phyloP scores from a whole-genome alignment of 2,888 invertebrate genomes.

The Sarcophaga subvicina region DNA sequence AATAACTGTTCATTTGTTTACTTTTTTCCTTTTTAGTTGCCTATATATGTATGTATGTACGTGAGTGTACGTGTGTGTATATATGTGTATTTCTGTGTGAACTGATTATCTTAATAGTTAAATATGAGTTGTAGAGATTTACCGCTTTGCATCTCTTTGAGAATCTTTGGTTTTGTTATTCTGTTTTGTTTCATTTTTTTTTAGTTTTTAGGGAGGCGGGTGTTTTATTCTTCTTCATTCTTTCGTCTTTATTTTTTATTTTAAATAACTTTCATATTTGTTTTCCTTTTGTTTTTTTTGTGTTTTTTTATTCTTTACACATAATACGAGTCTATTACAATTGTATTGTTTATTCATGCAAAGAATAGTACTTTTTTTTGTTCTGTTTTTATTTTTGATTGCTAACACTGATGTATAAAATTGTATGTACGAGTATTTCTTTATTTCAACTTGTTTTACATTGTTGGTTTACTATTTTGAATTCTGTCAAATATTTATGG shows the following conservation, averaged over 20 bases:
- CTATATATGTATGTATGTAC: constrained; percentile 5
- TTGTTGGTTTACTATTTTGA: neutral
- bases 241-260: neutral
- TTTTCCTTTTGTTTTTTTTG: too few relatives aligned
- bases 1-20: neutral
- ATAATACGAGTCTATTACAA: constrained; percentile 42
- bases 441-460: constrained; percentile 6
- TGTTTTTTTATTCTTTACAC: constrained; percentile 21
- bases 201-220: constrained; percentile 52
- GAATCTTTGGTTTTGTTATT: constrained; percentile 62
- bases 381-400: constrained; percentile 32
- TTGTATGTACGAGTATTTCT: neutral
- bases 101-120: constrained; percentile 46
- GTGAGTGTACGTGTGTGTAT: constrained; percentile 26
- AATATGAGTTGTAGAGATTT: constrained; percentile 41
- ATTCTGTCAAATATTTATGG: constrained; percentile 28
- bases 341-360: constrained; percentile 23
- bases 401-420: constrained; percentile 15
- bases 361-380: constrained; percentile 38
- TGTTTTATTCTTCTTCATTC: constrained; percentile 32
- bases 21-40: neutral
- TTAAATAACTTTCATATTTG: neutral
- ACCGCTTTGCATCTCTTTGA: constrained; percentile 50
- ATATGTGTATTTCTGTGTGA: constrained; percentile 41
- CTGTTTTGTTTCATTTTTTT: constrained; percentile 18